Evolutionary conservation across 2,888 invertebrate genomes (phyloP), one percentile per base, ranked within the genome.

Genomic region (Callinectes sapidus): DNA sequence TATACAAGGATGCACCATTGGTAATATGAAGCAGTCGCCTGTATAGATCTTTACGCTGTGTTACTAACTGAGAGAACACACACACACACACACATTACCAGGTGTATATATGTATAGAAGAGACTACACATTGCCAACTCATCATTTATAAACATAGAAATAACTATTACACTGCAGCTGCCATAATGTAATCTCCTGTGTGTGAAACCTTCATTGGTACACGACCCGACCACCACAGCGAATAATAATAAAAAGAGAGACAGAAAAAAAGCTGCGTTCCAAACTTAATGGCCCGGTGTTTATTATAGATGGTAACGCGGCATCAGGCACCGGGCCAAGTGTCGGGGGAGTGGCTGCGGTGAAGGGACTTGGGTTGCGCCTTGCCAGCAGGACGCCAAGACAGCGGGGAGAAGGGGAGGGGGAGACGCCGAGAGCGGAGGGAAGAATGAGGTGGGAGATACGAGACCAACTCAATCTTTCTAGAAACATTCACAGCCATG

Each of bases 401-500:
- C 71, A 28, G 48, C n/a, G 42, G 55, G 54, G 88, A 48, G 77
- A 28, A n/a, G 66, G 28, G 87, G 28, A 35, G 61, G 35, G 18
- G 16, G 87, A 23, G 32, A 23, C 14, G 28, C 23, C 66, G 23
- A 32, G 77, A 0, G 48, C 8, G 3, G 28, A 16, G n/a, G 66
- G 88, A 54, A 6, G 32, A 42, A 32, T 48, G 39, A 28, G n/a
- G 54, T 23, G 77, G 32, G 48, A 42, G 16, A 54, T 16, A 90
- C 87, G 28, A 32, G 55, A 88, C 32, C 54, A 48, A 32, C 88
- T 32, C 28, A 48, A 28, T 55, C 61, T 35, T 35, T 54, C 55
- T n/a, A 87, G 77, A 90, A 66, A 35, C n/a, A 77, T 90, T 77
- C 89, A 77, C 6, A 71, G 1, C 55, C 6, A 16, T 61, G 88